These are phyloP conservation scores for Petrocephalus sullivani DNA, from an alignment of 2,797 vertebrate genomes.

Conservation along the genomic window DNA sequence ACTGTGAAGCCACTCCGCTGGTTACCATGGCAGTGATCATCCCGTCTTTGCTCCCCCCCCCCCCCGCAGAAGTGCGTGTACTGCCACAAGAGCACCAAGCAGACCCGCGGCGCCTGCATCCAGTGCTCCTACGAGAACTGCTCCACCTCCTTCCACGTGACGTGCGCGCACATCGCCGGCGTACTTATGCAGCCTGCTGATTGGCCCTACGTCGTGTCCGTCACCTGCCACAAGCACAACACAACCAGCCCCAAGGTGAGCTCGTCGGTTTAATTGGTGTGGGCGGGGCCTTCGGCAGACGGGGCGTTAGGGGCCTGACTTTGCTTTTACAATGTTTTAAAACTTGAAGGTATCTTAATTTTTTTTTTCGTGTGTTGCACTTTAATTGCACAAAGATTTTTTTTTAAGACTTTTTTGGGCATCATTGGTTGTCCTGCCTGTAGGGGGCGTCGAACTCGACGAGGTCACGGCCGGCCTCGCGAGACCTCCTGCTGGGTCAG, in stretches of 20 bases:
- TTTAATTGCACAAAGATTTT: background rate
- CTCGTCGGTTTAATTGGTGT: background rate
- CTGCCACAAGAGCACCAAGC: conserved; percentile 87
- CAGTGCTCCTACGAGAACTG: conserved; percentile 91
- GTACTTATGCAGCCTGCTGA: conserved; percentile 91
- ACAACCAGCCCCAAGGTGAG: conserved; percentile 60
- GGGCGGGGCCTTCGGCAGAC: background rate
- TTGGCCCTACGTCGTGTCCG: conserved; percentile 91
- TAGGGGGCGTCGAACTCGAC: background rate
- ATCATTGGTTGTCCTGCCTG: background rate
- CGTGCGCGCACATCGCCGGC: conserved; percentile 84
- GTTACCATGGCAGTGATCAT: background rate
- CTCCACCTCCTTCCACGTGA: conserved; percentile 93
- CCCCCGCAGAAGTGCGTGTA: conserved; percentile 83
- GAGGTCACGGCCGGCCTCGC: background rate
- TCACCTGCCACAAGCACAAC: conserved; percentile 92
- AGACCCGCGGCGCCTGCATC: conserved; percentile 81
- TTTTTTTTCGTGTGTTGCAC: background rate
- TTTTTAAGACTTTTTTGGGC: too few species aligned
- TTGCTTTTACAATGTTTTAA: background rate
- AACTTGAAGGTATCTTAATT: too few species aligned
- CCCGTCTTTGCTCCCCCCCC: background rate
- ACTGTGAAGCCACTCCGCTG: background rate
- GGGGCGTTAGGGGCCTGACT: background rate
- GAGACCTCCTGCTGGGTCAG: conserved; percentile 79